phyloP scores from a whole-genome alignment of 2,888 invertebrate species.

The Ceriagrion tenellum region DNA sequence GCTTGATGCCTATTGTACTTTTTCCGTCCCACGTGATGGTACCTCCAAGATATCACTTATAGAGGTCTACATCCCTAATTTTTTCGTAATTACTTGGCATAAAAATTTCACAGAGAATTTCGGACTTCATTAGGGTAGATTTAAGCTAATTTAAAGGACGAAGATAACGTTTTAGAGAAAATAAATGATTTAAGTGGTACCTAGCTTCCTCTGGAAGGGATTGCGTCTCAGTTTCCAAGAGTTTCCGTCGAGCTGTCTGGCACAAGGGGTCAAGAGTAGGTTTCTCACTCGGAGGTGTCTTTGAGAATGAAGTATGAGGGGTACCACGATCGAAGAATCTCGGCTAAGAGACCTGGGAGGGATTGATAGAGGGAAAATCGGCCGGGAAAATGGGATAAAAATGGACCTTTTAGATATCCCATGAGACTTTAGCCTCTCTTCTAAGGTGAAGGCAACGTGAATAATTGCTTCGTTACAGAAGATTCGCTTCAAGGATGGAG shows the following conservation, averaged over 20 bases:
- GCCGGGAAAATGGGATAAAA: background rate
- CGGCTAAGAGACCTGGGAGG: too few species aligned
- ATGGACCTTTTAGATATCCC: slow-evolving; percentile 49
- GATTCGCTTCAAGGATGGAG: background rate
- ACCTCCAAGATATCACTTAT: too few species aligned
- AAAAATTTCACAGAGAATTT: too few species aligned
- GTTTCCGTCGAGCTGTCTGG: background rate
- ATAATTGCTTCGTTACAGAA: slow-evolving; percentile 60
- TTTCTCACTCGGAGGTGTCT: background rate
- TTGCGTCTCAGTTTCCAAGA: background rate
- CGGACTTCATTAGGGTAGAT: too few species aligned
- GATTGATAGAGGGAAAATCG: background rate
- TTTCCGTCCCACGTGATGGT: too few species aligned
- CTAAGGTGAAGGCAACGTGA: slow-evolving; percentile 50
- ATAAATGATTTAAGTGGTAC: too few species aligned
- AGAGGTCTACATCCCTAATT: too few species aligned
- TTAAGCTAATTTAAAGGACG: too few species aligned
- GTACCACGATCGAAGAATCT: background rate
- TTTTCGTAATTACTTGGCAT: too few species aligned
- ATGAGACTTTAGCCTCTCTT: slow-evolving; percentile 15
- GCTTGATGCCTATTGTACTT: too few species aligned
- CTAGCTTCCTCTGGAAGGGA: background rate
- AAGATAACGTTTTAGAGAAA: too few species aligned
- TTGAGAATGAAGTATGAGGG: background rate
- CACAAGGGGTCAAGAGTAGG: background rate